Base-by-base conservation (phyloP, 2,888 invertebrate genomes). In the Drosophila prostipennis region DNA sequence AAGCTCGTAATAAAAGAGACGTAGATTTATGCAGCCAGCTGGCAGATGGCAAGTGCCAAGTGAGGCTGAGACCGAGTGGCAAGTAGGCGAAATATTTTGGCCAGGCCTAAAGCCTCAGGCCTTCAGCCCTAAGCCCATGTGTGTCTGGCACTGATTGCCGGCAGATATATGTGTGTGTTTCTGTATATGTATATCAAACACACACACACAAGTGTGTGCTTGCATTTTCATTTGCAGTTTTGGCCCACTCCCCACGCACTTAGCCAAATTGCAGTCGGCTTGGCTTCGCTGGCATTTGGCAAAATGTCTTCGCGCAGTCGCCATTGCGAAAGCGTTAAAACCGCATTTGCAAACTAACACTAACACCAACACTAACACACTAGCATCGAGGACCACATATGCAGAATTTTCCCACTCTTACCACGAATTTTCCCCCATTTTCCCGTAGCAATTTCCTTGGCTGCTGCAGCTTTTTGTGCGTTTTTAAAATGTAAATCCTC, bases 401-500 rank as follows among this genome's bases (percentile, higher is more conserved):
- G 56, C 57, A 58, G 56, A 45, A 51, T 37, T 6, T 13, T 40
- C 34, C 8, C 10, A 10, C n/a, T 11, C 11, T 0, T 2, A 14
- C 5, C 10, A 13, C 26, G 39, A 32, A 32, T 39, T 57, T 54
- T 7, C 7, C 16, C 13, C 16, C 34, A 11, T 2, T n/a, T n/a
- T n/a, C 19, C 26, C 16, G 2, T 14, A 55, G 29, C 32, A 34
- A 43, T 16, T 14, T 48, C 37, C 52, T 43, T 37, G 36, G 37
- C 49, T 51, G 45, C 49, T 49, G 71, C 63, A 55, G 61, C 61
- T 72, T 76, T 72, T 69, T 76, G 69, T 79, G 70, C 76, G 75
- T 83, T 79, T 84, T 84, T 77, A 46, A 80, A 81, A 85, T 85
- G 87, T 84, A 85, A 87, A 85, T 85, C 87, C 77, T 59, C 32